Base-by-base conservation (phyloP, 1,140 invertebrate species). In the Thaumatotibia leucotreta region DNA sequence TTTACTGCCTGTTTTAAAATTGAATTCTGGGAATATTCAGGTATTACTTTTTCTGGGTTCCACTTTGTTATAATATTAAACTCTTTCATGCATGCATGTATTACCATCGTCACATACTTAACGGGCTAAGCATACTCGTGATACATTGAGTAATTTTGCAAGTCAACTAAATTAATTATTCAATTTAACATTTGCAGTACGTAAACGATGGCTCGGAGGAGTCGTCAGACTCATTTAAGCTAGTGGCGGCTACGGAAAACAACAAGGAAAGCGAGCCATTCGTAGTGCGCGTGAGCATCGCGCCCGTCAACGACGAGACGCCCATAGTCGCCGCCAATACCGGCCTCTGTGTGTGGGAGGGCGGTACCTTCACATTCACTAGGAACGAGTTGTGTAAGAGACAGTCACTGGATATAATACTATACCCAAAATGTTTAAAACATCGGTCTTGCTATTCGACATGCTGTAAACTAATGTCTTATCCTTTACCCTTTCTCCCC, bases 141-240 rank as follows among this genome's bases (percentile, higher is more conserved):
- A n/a, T n/a, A n/a, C n/a, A n/a, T n/a, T n/a, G n/a, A n/a, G n/a
- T n/a, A n/a, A n/a, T n/a, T n/a, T n/a, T n/a, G n/a, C n/a, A n/a
- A n/a, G n/a, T n/a, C n/a, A n/a, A 22, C 29, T 4, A 31, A 0
- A 17, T 27, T 39, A 5, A 31, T 17, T 1, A 45, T 2, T 24
- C 35, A 65, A 39, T 31, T 9, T 72, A 32, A 69, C 63, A 63
- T 67, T 92, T 94, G 27, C 82, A 95, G 90, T 98, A 98, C 85
- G 92, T 94, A 4, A 97, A 99, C 84, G 96, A 98, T 91, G 97
- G 96, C 5, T 96, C 95, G 61, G 98, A 99, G 88, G 95, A 94
- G 61, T 82, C 93, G 0, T 83, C 89, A 0, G 98, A 99, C 91
- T 91, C 92, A 11, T 94, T 98, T 27, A 94, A 92, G 11, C 82